These are phyloP conservation scores for Scopus umbretta DNA, from an alignment of 2,113 vertebrate species.

Conservation along the genomic window DNA sequence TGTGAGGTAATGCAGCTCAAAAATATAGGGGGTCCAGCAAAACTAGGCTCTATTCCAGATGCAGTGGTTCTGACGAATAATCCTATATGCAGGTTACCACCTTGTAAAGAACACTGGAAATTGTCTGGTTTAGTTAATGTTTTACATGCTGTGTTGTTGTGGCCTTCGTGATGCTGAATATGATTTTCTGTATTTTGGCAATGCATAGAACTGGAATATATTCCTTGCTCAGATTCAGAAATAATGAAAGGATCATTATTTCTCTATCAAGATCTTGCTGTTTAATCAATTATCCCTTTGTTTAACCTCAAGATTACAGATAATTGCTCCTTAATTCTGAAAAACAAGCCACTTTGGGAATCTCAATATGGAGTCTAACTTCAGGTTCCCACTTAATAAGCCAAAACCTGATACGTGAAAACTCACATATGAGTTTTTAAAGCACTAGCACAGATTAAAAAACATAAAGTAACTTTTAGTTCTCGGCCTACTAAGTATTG, in stretches of 20 bases:
- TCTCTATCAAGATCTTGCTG: neutral
- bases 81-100: neutral
- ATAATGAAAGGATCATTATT: neutral
- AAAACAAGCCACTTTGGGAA: neutral
- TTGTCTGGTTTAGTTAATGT: neutral
- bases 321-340: neutral
- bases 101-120: neutral
- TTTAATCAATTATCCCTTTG: neutral
- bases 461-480: neutral
- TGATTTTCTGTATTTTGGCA: neutral
- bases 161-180: neutral
- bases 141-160: neutral
- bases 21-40: neutral
- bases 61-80: neutral
- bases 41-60: neutral
- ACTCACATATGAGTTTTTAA: neutral
- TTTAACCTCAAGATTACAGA: neutral
- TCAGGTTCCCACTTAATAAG: neutral
- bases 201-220: neutral
- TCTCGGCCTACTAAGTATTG: neutral
- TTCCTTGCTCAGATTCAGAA: neutral
- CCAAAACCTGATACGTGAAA: neutral
- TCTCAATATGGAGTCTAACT: neutral
- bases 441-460: neutral
- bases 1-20: neutral